Conservation (phyloP, 2,797 vertebrate species). For the Botia kubotai region DNA sequence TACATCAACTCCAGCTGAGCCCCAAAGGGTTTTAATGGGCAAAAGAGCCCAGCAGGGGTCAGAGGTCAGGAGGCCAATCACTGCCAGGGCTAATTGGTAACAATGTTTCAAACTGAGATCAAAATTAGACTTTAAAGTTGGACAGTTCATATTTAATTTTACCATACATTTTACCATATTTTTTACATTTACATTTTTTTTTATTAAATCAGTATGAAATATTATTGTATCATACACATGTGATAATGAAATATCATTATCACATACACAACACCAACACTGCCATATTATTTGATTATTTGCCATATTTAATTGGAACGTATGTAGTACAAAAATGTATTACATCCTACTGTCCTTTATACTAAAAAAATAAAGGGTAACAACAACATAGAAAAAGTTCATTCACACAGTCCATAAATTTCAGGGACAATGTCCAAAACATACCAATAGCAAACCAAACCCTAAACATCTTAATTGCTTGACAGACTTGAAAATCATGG, state of each 20-base stretch:
- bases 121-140: slow-evolving; percentile 53
- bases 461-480: slow-evolving; percentile 14
- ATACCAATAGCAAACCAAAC: slow-evolving; percentile 18
- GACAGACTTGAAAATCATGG: slow-evolving; percentile 26
- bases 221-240: too few species aligned
- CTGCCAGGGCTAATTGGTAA: slow-evolving; percentile 89
- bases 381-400: neutral
- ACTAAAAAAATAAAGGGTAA: neutral
- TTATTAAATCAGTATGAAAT: too few species aligned
- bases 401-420: slow-evolving; percentile 50
- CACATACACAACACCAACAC: too few species aligned
- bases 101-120: slow-evolving; percentile 78
- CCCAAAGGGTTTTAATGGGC: slow-evolving; percentile 88
- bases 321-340: neutral
- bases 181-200: neutral
- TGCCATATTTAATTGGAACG: neutral
- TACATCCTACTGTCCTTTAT: neutral
- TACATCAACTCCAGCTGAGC: slow-evolving; percentile 93
- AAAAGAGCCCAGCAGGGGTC: slow-evolving; percentile 89
- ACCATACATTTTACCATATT: neutral
- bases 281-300: too few species aligned
- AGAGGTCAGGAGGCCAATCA: slow-evolving; percentile 90
- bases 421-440: neutral
- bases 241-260: too few species aligned
- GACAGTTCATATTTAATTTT: neutral